These are phyloP conservation scores for Gila robusta DNA, from an alignment of 2,797 vertebrate genomes.

Conservation along the genomic window DNA sequence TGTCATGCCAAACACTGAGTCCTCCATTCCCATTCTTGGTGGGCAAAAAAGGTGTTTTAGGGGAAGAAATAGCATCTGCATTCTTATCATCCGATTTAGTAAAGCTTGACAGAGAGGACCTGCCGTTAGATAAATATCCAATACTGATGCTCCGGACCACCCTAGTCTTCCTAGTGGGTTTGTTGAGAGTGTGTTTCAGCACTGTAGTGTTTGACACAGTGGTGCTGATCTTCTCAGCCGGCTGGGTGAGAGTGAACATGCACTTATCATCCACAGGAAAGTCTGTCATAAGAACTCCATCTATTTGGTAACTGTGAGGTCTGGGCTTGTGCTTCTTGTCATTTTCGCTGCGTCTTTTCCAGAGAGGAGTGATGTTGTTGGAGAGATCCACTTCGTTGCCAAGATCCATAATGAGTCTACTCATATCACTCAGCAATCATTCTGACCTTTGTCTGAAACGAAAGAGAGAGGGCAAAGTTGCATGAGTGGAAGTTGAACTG, in stretches of 20 bases:
- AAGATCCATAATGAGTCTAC: slow-evolving; percentile 77
- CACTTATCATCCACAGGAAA: slow-evolving; percentile 83
- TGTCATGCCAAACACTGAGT: slow-evolving; percentile 51
- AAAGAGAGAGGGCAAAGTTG: slow-evolving; percentile 31
- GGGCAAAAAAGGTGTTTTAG: slow-evolving; percentile 20
- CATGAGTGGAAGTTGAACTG: slow-evolving; percentile 17
- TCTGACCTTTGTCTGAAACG: slow-evolving; percentile 59
- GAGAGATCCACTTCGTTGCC: slow-evolving; percentile 85
- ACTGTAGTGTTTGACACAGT: slow-evolving; percentile 61
- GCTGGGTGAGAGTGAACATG: slow-evolving; percentile 72
- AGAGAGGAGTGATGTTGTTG: slow-evolving; percentile 82
- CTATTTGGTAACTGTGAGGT: slow-evolving; percentile 86
- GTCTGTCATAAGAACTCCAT: slow-evolving; percentile 82
- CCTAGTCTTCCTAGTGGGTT: slow-evolving; percentile 77
- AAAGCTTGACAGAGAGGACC: slow-evolving; percentile 75
- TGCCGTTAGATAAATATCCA: slow-evolving; percentile 76
- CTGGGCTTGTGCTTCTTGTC: slow-evolving; percentile 72
- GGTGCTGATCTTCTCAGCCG: slow-evolving; percentile 68
- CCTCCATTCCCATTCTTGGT: slow-evolving; percentile 66
- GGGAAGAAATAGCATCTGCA: slow-evolving; percentile 59
- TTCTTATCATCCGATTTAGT: slow-evolving; percentile 65
- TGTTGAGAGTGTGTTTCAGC: slow-evolving; percentile 76
- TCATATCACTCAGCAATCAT: slow-evolving; percentile 54
- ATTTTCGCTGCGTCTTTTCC: slow-evolving; percentile 78
- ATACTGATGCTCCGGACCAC: slow-evolving; percentile 76